Conservation (phyloP, 2,888 invertebrate genomes). For the Drosophila nr. medialis region DNA sequence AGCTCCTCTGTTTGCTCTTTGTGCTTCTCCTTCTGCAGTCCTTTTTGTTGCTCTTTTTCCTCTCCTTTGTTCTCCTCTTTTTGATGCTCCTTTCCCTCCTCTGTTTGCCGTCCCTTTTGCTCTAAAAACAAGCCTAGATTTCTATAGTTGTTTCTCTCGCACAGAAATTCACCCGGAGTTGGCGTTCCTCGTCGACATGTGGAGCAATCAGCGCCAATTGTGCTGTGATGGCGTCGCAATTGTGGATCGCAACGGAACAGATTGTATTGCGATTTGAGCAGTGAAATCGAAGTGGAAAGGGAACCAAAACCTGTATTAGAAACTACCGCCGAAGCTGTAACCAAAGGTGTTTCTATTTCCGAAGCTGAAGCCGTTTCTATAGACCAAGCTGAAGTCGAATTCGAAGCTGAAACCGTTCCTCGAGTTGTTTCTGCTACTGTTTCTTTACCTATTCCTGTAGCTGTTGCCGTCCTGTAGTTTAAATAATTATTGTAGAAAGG, state of each 20-base stretch:
- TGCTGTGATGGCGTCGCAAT: conserved; percentile 1
- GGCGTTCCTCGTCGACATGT: conserved; percentile 22
- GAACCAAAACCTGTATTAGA: background rate
- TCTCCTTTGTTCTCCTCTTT: background rate
- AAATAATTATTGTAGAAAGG: background rate
- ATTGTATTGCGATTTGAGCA: conserved; percentile 6
- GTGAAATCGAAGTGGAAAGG: background rate
- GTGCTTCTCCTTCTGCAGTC: background rate
- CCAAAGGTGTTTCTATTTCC: background rate
- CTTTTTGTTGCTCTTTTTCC: background rate
- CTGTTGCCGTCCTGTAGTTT: background rate
- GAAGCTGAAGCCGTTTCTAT: too few species aligned
- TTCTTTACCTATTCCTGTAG: background rate
- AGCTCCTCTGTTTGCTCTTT: background rate
- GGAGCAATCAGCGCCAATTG: background rate
- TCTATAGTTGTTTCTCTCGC: background rate
- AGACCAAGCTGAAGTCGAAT: background rate
- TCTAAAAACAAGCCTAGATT: conserved; percentile 4
- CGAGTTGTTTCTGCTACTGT: background rate
- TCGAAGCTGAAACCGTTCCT: background rate
- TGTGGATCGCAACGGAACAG: conserved; percentile 17
- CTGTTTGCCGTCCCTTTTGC: background rate
- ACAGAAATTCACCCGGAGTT: conserved; percentile 15
- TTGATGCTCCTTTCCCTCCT: background rate
- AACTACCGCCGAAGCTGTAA: background rate